Percentiles rank a stretch among this genome's conserved stretches.
Conservation (phyloP, 2,797 vertebrate species). For the Epinephelus malabaricus region DNA sequence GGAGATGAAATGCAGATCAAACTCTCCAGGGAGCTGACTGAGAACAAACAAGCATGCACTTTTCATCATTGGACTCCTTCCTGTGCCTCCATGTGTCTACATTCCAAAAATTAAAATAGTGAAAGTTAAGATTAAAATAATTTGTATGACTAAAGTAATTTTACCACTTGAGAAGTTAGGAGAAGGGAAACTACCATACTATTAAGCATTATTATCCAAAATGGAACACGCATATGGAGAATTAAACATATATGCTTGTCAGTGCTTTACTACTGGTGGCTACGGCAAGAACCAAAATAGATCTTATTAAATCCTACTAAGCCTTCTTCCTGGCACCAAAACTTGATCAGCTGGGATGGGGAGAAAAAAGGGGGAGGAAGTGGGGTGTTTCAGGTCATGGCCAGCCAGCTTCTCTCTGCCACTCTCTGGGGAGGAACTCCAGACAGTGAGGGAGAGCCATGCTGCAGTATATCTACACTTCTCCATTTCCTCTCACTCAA, state of each 20-base stretch:
- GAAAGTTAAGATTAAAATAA: constrained; percentile 34
- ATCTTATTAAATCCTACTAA: constrained; percentile 49
- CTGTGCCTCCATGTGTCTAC: constrained; percentile 24
- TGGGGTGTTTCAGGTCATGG: constrained; percentile 71
- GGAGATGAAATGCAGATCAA: constrained; percentile 58
- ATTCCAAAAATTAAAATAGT: constrained; percentile 31
- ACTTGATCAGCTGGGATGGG: constrained; percentile 59
- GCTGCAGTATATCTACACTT: constrained; percentile 81
- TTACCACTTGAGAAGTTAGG: constrained; percentile 41
- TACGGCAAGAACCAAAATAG: constrained; percentile 37
- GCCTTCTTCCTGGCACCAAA: constrained; percentile 46
- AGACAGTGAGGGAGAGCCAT: constrained; percentile 74
- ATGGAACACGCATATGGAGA: constrained; percentile 18
- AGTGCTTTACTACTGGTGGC: constrained; percentile 3
- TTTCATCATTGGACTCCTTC: constrained; percentile 47
- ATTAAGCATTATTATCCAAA: constrained; percentile 29
- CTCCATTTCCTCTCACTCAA: constrained; percentile 83
- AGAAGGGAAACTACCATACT: constrained; percentile 12
- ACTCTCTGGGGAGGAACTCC: constrained; percentile 70
- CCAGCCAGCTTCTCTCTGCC: constrained; percentile 58
- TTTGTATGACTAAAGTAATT: constrained; percentile 42
- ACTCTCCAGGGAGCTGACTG: constrained; percentile 33
- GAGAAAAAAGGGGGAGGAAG: constrained; percentile 33
- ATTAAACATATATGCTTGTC: constrained; percentile 37
- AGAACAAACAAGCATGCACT: constrained; percentile 26